Evolutionary conservation across 2,113 vertebrate genomes (phyloP), one percentile per base, ranked within the genome.

Genomic region (Stictonetta naevosa): DNA sequence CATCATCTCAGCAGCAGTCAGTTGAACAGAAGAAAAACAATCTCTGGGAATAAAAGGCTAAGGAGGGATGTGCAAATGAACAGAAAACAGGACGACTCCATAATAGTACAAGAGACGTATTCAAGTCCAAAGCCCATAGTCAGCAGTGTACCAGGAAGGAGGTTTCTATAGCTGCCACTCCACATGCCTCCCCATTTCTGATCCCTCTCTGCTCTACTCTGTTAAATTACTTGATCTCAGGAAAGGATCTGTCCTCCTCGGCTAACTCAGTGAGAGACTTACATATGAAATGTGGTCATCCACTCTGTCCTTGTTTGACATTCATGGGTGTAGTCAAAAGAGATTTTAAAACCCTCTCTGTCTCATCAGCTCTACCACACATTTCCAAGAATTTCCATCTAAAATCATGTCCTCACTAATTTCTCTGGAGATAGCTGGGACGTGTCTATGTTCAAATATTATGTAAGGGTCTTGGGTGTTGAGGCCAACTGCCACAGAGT

Each of bases 1-100:
- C 66, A n/a, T 8, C 0, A 0, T 15, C 62, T 50, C 8, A 7
- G 33, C 13, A 48, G n/a, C 46, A 72, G n/a, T 34, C 3, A 36
- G 14, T 15, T 28, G 33, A 71, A 52, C 2, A 75, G 33, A 31
- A 68, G 7, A 8, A 42, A 83, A 52, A 53, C 16, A 66, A 44
- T 1, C 3, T 4, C 8, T 8, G 55, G 31, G 17, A 69, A 67
- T 8, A 22, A 67, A 86, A 77, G 8, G 28, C 4, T 34, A 31
- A 48, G 33, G 26, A 80, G 40, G 29, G 33, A 26, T 20, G 15
- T 13, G 19, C 3, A 26, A 83, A 33, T 15, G 13, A 38, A 16
- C 1, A 26, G 10, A 12, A 56, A 36, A 53, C 19, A 36, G 6
- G 31, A 26, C 26, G 31, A 34, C 2, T 28, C 28, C 28, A 6